Evolutionary conservation across 2,888 invertebrate species (phyloP).

Genomic region (Xanthorhoe spadicearia): DNA sequence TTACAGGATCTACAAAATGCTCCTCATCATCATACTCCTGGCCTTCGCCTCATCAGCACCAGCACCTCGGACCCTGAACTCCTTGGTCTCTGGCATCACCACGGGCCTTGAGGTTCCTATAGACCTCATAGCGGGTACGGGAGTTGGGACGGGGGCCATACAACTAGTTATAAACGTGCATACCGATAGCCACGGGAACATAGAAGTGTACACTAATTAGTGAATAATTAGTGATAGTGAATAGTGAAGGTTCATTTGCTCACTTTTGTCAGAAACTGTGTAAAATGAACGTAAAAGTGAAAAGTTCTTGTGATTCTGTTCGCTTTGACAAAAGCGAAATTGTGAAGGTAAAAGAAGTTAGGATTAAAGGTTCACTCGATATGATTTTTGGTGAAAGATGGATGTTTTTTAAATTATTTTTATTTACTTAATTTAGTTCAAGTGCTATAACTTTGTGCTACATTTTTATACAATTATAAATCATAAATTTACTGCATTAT

Average conservation of each 20-base stretch:
- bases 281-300: slow-evolving; percentile 4
- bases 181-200: slow-evolving; percentile 76
- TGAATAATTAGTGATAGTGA: not conserved
- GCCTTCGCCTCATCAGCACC: slow-evolving; percentile 60
- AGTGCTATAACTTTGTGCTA: too few species aligned
- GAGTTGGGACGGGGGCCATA: slow-evolving; percentile 65
- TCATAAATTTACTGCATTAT: too few species aligned
- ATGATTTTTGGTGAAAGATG: not conserved
- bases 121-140: slow-evolving; percentile 66
- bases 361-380: not conserved
- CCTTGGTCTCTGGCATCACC: slow-evolving; percentile 66
- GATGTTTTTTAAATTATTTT: not conserved
- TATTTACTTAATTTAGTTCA: not conserved
- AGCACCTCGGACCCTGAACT: slow-evolving; percentile 50
- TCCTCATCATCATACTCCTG: slow-evolving; percentile 53
- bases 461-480: too few species aligned
- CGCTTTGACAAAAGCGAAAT: slow-evolving; percentile 13
- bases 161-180: slow-evolving; percentile 76
- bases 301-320: slow-evolving; percentile 5
- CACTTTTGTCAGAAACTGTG: slow-evolving; percentile 21
- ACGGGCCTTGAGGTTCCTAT: slow-evolving; percentile 73
- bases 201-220: slow-evolving; percentile 72
- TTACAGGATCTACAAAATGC: slow-evolving; percentile 63
- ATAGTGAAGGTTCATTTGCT: slow-evolving; percentile 16
- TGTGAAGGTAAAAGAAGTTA: slow-evolving; percentile 6